Conservation (phyloP, 2,113 vertebrate genomes). For the Panurus biarmicus region DNA sequence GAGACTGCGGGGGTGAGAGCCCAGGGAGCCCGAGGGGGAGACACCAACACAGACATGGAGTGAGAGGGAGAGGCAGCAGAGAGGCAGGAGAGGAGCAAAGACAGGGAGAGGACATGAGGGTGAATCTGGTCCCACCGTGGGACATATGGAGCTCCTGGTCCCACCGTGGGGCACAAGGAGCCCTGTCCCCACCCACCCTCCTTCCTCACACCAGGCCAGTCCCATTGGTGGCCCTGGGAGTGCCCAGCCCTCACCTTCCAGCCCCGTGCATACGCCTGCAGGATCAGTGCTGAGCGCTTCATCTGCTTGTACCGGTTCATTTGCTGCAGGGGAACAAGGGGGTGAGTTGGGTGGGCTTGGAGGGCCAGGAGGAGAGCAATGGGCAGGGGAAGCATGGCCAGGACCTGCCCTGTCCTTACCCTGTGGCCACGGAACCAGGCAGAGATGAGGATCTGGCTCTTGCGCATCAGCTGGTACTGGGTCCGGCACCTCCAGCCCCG, state of each 20-base stretch:
- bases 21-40: neutral
- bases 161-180: neutral
- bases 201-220: accelerated
- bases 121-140: neutral
- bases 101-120: neutral
- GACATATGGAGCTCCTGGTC: neutral
- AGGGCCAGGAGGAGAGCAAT: neutral
- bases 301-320: conserved; percentile 63
- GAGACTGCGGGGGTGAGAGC: conserved; percentile 19
- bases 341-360: accelerated
- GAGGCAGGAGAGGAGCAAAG: neutral
- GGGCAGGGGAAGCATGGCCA: accelerated
- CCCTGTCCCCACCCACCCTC: neutral
- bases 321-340: conserved; percentile 51
- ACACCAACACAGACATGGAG: neutral
- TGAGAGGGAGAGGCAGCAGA: neutral
- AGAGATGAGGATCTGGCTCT: conserved; percentile 75
- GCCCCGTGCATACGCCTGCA: conserved; percentile 70
- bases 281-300: conserved; percentile 15
- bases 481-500: conserved; percentile 72
- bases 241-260: conserved; percentile 70
- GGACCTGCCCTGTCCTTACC: conserved; percentile 17
- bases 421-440: conserved; percentile 70
- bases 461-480: conserved; percentile 71
- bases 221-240: accelerated